Base-by-base conservation (phyloP, 1,140 invertebrate genomes). In the Littorina saxatilis region DNA sequence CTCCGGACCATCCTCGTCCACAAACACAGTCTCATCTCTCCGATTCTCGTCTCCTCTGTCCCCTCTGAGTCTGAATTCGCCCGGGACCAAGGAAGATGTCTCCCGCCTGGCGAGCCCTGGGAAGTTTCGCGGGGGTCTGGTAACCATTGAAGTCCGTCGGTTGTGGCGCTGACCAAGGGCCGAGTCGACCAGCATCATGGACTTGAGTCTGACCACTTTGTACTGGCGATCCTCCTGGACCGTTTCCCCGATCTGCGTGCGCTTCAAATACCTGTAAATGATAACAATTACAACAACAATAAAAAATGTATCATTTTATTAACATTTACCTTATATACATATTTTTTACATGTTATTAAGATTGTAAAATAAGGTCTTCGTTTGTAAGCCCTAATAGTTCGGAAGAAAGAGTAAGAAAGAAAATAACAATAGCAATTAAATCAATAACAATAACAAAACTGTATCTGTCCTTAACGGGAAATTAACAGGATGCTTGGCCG, bases 81-180 rank as follows among this genome's bases (percentile, higher is more conserved):
- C 35, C 13, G 5, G 2, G 32, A 39, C 13, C 66, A 20, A 1
- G 0, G 27, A 4, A 11, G 7, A 1, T 63, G 27, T 39, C 66
- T 17, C 20, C 32, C 1, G 20, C 1, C 11, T 32, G 5, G 29
- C 35, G 3, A 5, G 66, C 35, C 32, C 39, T 17, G 23, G 23
- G 61, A 29, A 66, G 29, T 29, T 23, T 7, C 27, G 23, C 9
- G 11, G 27, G 13, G 5, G 1, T 23, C 66, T 7, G 17, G 66
- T 32, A 17, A 68, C 35, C 13, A 68, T 9, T 35, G 66, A 68
- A 2, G 23, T 23, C 66, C 66, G 66, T 32, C 66, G 66, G 66
- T 68, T 68, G 35, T 68, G 66, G 17, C 66, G 66, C 23, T 68
- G 66, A 4, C 66, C 66, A 17, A 68, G 35, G 17, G 66, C 66